Percentiles rank a stretch among this genome's conserved stretches.
These are phyloP conservation scores for Polydrusus cervinus DNA, from an alignment of 2,888 invertebrate species.

Conservation along the genomic window DNA sequence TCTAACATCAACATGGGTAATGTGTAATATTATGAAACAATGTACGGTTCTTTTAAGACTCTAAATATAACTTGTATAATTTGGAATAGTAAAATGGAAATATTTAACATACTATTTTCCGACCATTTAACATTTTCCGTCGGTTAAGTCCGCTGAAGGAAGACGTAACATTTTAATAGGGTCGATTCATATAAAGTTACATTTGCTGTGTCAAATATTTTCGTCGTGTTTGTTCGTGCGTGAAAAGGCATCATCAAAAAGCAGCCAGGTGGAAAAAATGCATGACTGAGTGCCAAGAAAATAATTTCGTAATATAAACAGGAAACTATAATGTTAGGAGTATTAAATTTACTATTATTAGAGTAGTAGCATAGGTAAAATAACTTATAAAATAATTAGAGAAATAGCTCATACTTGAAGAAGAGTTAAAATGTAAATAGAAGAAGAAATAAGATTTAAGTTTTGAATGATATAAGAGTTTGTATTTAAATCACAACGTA, in stretches of 20 bases:
- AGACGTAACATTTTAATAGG: constrained; percentile 15
- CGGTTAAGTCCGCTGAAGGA: neutral
- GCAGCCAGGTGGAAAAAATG: constrained; percentile 32
- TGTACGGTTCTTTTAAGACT: no score
- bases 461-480: no score
- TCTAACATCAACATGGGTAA: no score
- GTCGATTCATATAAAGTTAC: constrained; percentile 28
- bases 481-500: no score
- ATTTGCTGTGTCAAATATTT: constrained; percentile 29
- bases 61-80: neutral
- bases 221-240: constrained; percentile 32
- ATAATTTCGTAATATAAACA: constrained; percentile 22
- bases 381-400: no score
- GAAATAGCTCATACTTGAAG: no score
- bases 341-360: neutral
- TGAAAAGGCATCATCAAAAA: constrained; percentile 37
- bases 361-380: neutral
- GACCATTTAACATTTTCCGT: constrained; percentile 10
- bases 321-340: neutral
- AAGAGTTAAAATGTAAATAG: no score
- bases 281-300: constrained; percentile 40
- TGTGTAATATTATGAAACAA: no score
- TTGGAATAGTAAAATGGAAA: neutral
- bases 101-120: constrained; percentile 4
- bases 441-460: no score